A percentile compares a stretch with the other conserved stretches of the same genome.
phyloP scores from a whole-genome alignment of 2,888 invertebrate species.

The Scaptomyza tumidula region DNA sequence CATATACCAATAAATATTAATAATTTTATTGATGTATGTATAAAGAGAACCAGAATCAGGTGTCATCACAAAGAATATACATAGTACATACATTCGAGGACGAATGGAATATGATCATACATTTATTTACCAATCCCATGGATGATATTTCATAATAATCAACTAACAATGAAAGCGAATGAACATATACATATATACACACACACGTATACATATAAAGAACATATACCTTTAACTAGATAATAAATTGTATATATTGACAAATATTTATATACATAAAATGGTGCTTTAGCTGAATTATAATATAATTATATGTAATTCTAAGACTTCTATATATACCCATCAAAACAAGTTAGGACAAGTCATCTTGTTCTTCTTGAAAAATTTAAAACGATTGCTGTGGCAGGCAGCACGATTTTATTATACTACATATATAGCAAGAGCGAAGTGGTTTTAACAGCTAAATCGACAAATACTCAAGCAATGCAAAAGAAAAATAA shows the following conservation, averaged over 20 bases:
- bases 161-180: constrained; percentile 40
- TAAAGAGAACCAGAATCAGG: constrained; percentile 36
- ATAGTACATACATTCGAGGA: not conserved
- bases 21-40: constrained; percentile 17
- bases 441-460: constrained; percentile 23
- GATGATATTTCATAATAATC: constrained; percentile 37
- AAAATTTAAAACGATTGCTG: constrained; percentile 5
- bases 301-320: constrained; percentile 67
- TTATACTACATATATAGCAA: constrained; percentile 12
- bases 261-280: constrained; percentile 65
- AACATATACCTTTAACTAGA: constrained; percentile 62
- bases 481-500: constrained; percentile 5
- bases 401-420: constrained; percentile 39
- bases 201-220: constrained; percentile 59
- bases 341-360: constrained; percentile 40
- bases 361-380: constrained; percentile 38
- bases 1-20: constrained; percentile 23
- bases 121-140: constrained; percentile 47
- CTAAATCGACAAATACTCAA: constrained; percentile 21
- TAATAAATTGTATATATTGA: constrained; percentile 58
- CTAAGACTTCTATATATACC: constrained; percentile 59
- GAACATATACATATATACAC: constrained; percentile 56
- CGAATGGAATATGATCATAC: constrained; percentile 15
- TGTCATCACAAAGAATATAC: not conserved
- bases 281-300: constrained; percentile 84